A percentile compares a stretch with the other conserved stretches of the same genome.
Evolutionary conservation across 2,797 vertebrate species (phyloP).

Genomic region (Pipistrellus pipistrellus): DNA sequence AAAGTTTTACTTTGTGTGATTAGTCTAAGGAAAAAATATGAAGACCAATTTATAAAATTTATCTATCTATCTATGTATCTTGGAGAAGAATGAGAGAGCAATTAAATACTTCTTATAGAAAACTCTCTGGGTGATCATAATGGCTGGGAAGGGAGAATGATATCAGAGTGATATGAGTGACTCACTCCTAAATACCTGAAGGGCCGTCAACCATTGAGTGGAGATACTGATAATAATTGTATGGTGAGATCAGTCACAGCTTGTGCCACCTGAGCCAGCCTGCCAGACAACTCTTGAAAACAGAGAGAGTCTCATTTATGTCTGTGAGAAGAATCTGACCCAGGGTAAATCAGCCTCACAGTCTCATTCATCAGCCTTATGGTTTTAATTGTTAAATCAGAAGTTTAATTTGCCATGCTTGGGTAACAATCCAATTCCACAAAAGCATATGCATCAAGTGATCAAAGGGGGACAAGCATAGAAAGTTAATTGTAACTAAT

Average conservation of each 20-base stretch:
- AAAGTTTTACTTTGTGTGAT: neutral
- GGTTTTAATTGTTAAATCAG: conserved; percentile 85
- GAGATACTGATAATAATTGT: neutral
- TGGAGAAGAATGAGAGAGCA: neutral
- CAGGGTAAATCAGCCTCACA: conserved; percentile 78
- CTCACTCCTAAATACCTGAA: neutral
- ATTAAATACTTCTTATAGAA: neutral
- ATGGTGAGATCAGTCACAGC: neutral
- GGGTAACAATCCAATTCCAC: conserved; percentile 82
- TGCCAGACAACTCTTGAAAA: conserved; percentile 63
- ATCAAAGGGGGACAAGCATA: conserved; percentile 75
- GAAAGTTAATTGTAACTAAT: conserved; percentile 75
- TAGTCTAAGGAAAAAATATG: neutral
- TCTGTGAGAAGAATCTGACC: conserved; percentile 70
- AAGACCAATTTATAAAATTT: conserved; percentile 1
- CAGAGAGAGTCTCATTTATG: conserved; percentile 67
- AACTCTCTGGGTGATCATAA: neutral
- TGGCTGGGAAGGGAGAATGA: neutral
- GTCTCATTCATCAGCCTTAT: conserved; percentile 81
- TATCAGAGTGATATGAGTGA: neutral
- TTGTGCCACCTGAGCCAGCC: neutral
- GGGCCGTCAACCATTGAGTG: neutral
- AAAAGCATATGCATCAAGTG: conserved; percentile 82
- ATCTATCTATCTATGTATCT: neutral
- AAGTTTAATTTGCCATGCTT: conserved; percentile 86